Conservation (phyloP, 2,797 vertebrate species). For the Mastacembelus armatus region DNA sequence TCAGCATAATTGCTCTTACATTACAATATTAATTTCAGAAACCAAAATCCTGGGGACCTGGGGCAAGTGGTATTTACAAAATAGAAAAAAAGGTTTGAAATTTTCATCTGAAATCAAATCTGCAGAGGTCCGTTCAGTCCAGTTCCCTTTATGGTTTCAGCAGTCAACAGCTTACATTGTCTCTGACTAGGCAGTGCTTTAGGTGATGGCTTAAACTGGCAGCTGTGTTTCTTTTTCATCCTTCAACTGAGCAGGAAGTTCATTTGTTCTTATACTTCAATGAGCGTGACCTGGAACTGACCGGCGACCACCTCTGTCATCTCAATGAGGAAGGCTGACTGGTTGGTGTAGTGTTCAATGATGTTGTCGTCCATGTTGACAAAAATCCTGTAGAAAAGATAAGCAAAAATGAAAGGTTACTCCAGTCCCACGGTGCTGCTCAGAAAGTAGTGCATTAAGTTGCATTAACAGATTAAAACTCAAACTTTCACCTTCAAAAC, state of each 20-base stretch:
- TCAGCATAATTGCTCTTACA: constrained; percentile 75
- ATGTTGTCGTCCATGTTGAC: constrained; percentile 99
- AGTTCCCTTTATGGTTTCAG: constrained; percentile 25
- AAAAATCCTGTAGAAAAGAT: constrained; percentile 85
- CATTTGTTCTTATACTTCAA: constrained; percentile 88
- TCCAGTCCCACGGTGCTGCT: too few species aligned
- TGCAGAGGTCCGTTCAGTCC: constrained; percentile 36
- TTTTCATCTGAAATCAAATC: constrained; percentile 36
- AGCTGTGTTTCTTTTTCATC: constrained; percentile 40
- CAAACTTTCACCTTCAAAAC: background rate
- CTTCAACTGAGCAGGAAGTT: constrained; percentile 26
- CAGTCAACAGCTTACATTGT: constrained; percentile 46
- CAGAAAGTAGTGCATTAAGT: background rate
- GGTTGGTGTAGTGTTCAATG: constrained; percentile 97
- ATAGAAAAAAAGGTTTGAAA: constrained; percentile 24
- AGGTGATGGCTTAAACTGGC: constrained; percentile 41
- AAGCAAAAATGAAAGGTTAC: constrained; percentile 12
- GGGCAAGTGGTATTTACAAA: constrained; percentile 71
- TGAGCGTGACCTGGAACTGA: constrained; percentile 92
- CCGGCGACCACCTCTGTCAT: constrained; percentile 84
- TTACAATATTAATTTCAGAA: constrained; percentile 72
- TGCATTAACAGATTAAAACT: background rate
- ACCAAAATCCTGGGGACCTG: constrained; percentile 51
- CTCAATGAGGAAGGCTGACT: constrained; percentile 94
- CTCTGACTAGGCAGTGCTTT: constrained; percentile 71